These are phyloP conservation scores for Lasioglossum leucozonium DNA, from an alignment of 2,888 invertebrate genomes.

Conservation along the genomic window DNA sequence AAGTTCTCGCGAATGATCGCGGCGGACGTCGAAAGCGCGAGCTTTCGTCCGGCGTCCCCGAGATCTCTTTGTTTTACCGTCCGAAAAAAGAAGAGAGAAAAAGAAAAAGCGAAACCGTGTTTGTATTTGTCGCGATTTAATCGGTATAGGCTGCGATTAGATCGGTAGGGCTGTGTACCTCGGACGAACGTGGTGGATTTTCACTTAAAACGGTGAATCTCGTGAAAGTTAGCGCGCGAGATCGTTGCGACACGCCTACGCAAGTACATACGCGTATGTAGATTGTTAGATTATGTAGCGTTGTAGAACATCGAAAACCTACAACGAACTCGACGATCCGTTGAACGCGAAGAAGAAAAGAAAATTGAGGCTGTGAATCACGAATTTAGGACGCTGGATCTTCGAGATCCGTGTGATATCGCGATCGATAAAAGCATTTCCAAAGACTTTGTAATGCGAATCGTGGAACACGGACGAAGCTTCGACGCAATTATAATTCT, in stretches of 20 bases:
- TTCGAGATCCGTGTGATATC: slow-evolving; percentile 63
- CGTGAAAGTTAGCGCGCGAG: slow-evolving; percentile 62
- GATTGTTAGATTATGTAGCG: slow-evolving; percentile 25
- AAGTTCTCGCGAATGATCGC: background rate
- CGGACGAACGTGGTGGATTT: slow-evolving; percentile 21
- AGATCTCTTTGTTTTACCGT: slow-evolving; percentile 19
- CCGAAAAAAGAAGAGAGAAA: too few species aligned
- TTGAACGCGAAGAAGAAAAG: slow-evolving; percentile 46
- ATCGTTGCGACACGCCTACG: slow-evolving; percentile 58
- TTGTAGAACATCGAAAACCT: slow-evolving; percentile 45
- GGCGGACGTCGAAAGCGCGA: slow-evolving; percentile 29
- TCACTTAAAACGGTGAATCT: slow-evolving; percentile 56
- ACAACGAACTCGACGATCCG: slow-evolving; percentile 20
- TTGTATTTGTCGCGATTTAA: slow-evolving; percentile 17
- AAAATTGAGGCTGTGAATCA: slow-evolving; percentile 71
- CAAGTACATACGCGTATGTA: background rate
- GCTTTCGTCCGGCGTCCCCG: slow-evolving; percentile 2
- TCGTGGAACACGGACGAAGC: slow-evolving; percentile 46
- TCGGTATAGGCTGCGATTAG: slow-evolving; percentile 22
- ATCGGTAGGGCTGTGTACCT: slow-evolving; percentile 32
- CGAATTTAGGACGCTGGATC: slow-evolving; percentile 63
- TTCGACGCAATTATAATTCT: background rate
- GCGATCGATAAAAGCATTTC: slow-evolving; percentile 64
- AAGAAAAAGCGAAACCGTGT: too few species aligned
- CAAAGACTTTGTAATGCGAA: slow-evolving; percentile 62